phyloP scores from a whole-genome alignment of 2,888 invertebrate genomes.

The Drosophila basisetae region DNA sequence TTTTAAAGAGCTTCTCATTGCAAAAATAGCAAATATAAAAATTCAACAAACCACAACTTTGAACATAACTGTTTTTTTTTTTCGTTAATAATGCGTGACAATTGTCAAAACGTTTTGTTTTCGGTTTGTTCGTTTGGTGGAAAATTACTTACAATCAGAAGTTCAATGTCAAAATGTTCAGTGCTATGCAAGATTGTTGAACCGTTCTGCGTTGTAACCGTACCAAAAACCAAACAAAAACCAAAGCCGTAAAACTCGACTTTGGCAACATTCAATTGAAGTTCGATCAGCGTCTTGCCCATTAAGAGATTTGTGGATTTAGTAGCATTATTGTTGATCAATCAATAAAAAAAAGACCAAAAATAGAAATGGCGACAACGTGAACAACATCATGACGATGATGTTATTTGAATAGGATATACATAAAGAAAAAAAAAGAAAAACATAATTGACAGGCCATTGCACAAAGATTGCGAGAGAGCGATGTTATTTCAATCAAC shows the following conservation, averaged over 20 bases:
- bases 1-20: conserved; percentile 9
- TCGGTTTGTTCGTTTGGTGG: background rate
- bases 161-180: conserved; percentile 63
- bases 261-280: conserved; percentile 39
- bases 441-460: background rate
- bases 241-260: conserved; percentile 10
- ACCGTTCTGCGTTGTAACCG: conserved; percentile 29
- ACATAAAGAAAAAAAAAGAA: background rate
- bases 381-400: background rate
- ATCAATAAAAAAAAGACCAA: background rate
- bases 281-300: conserved; percentile 46
- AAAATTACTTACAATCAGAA: conserved; percentile 40
- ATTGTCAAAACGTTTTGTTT: conserved; percentile 8
- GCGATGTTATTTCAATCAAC: background rate
- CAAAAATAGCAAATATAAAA: conserved; percentile 14
- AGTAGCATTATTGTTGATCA: conserved; percentile 27
- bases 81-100: conserved; percentile 43
- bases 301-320: conserved; percentile 52
- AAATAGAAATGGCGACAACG: background rate
- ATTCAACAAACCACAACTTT: conserved; percentile 5
- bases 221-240: background rate
- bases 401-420: background rate
- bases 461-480: background rate
- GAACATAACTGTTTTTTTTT: conserved; percentile 21
- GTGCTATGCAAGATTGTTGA: conserved; percentile 53